Percentiles rank a stretch among this genome's conserved stretches.
phyloP scores from a whole-genome alignment of 2,888 invertebrate species.

The Apamea sordens region DNA sequence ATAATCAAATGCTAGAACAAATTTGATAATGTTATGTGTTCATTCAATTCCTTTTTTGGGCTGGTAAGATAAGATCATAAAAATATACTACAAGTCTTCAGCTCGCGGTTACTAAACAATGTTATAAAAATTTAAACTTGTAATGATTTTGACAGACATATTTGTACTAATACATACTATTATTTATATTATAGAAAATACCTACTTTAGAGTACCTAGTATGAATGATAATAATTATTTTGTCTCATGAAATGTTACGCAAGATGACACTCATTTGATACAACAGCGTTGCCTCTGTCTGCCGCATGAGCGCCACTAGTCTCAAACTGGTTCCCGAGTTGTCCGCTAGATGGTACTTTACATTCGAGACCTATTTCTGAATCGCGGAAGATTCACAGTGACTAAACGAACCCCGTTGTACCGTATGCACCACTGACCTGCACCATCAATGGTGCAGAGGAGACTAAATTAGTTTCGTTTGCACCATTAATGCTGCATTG shows the following conservation, averaged over 20 bases:
- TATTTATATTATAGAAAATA: neutral
- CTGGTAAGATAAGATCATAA: no score
- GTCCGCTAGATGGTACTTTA: slow-evolving; percentile 44
- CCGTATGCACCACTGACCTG: no score
- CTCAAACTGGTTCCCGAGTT: slow-evolving; percentile 3
- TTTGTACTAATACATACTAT: neutral
- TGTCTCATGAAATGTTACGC: neutral
- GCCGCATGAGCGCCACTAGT: neutral
- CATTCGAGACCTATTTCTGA: neutral
- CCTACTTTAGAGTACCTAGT: neutral
- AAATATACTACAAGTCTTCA: no score
- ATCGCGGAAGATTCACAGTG: neutral
- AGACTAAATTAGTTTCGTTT: no score
- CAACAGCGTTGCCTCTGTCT: neutral
- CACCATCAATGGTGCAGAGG: no score
- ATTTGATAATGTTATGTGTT: no score
- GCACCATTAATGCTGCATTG: no score
- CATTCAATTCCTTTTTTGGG: neutral
- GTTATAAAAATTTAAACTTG: neutral
- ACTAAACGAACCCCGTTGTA: neutral
- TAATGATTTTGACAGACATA: neutral
- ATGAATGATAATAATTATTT: neutral
- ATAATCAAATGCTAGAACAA: no score
- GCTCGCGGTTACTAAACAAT: neutral
- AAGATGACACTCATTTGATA: neutral